phyloP scores from a whole-genome alignment of 2,888 invertebrate genomes.

The Biston betularia region DNA sequence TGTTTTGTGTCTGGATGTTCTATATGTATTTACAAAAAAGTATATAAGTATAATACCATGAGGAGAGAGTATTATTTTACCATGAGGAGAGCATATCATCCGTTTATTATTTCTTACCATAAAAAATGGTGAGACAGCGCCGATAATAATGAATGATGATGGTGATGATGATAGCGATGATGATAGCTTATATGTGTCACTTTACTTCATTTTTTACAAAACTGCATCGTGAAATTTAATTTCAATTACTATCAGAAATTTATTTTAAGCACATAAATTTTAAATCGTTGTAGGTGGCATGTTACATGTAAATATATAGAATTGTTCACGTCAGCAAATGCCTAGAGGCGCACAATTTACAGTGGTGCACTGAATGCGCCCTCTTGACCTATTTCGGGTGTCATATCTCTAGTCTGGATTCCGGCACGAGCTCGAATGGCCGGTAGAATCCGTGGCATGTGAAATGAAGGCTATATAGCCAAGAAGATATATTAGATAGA shows the following conservation, averaged over 20 bases:
- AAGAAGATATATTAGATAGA: constrained; percentile 28
- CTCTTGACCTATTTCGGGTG: constrained; percentile 73
- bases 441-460: constrained; percentile 16
- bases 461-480: constrained; percentile 25
- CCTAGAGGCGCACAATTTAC: constrained; percentile 61
- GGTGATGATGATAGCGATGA: not conserved
- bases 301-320: constrained; percentile 45
- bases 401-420: constrained; percentile 52
- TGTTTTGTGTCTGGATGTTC: no score
- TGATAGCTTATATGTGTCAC: not conserved
- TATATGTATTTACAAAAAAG: no score
- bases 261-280: no score
- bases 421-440: constrained; percentile 34
- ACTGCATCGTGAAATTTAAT: not conserved
- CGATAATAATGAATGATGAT: not conserved
- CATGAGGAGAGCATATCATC: no score
- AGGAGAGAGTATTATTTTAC: no score
- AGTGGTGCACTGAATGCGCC: constrained; percentile 58
- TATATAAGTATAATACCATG: no score
- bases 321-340: constrained; percentile 32
- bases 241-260: not conserved
- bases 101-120: no score
- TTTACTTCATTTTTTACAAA: not conserved
- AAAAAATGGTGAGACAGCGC: no score
- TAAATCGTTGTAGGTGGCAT: constrained; percentile 16